Conservation (phyloP, 2,888 invertebrate genomes). For the Ceraclea dissimilis region DNA sequence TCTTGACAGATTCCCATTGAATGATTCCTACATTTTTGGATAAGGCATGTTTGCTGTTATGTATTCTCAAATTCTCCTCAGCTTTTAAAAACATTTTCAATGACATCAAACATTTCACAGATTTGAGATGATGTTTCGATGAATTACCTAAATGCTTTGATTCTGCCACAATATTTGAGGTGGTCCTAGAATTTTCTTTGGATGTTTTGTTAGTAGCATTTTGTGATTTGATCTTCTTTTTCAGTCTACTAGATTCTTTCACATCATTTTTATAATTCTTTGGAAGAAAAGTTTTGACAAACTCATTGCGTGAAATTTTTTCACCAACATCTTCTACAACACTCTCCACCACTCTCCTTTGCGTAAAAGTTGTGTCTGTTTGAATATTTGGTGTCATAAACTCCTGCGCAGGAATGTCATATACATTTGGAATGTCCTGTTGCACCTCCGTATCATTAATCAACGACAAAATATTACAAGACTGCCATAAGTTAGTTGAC, state of each 20-base stretch:
- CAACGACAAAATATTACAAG: not conserved
- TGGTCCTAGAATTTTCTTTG: not conserved
- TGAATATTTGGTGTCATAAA: not conserved
- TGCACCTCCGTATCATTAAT: not conserved
- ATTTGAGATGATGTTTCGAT: conserved; percentile 13
- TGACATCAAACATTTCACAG: conserved; percentile 23
- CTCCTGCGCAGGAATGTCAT: not conserved
- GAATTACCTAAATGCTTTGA: no score
- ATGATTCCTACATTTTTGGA: conserved; percentile 45
- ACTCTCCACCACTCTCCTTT: no score
- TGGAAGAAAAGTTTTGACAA: conserved; percentile 4
- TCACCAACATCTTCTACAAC: conserved; percentile 6
- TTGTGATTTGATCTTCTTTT: not conserved
- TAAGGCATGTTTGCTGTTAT: conserved; percentile 32
- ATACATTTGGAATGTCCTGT: not conserved
- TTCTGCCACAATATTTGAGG: no score
- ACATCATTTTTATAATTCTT: no score
- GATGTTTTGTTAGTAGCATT: not conserved
- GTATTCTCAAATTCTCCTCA: conserved; percentile 38
- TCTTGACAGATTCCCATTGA: conserved; percentile 49
- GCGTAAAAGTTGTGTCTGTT: no score
- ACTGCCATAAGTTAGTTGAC: conserved; percentile 8
- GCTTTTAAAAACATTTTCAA: conserved; percentile 35
- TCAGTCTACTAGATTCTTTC: not conserved
- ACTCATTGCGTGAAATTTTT: conserved; percentile 13